Percentiles rank a stretch among this genome's conserved stretches.
Evolutionary conservation across 2,113 vertebrate species (phyloP).

Genomic region (Indicator indicator): DNA sequence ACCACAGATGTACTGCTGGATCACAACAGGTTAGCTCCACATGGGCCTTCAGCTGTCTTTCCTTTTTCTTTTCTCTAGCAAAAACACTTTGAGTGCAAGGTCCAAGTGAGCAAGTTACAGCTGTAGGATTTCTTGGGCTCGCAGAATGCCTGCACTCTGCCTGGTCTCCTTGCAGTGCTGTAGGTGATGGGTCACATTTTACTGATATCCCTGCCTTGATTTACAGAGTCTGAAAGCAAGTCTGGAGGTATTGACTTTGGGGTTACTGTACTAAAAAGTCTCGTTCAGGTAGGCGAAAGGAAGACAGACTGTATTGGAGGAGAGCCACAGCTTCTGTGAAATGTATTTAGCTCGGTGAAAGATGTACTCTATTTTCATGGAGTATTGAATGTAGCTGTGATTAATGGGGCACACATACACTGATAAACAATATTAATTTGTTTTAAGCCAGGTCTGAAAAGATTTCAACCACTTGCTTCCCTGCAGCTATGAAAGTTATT

Average conservation of each 20-base stretch:
- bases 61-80: not conserved
- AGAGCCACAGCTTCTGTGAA: constrained; percentile 11
- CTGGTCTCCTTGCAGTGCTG: not conserved
- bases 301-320: not conserved
- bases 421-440: constrained; percentile 68
- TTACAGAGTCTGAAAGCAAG: not conserved
- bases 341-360: constrained; percentile 36
- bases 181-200: not conserved
- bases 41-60: not conserved
- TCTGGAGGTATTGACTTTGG: not conserved
- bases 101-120: not conserved
- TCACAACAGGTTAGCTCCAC: not conserved
- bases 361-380: constrained; percentile 41
- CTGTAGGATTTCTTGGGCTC: not conserved
- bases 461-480: constrained; percentile 40
- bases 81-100: not conserved
- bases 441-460: constrained; percentile 57
- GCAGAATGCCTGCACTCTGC: not conserved
- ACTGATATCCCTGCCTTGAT: not conserved
- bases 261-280: not conserved
- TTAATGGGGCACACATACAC: constrained; percentile 53
- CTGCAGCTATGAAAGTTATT: constrained; percentile 54
- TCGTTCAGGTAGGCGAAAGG: not conserved
- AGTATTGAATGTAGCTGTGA: constrained; percentile 58
- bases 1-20: rapidly evolving